These are phyloP conservation scores for Theretra japonica DNA, from an alignment of 2,888 invertebrate species.

Conservation along the genomic window DNA sequence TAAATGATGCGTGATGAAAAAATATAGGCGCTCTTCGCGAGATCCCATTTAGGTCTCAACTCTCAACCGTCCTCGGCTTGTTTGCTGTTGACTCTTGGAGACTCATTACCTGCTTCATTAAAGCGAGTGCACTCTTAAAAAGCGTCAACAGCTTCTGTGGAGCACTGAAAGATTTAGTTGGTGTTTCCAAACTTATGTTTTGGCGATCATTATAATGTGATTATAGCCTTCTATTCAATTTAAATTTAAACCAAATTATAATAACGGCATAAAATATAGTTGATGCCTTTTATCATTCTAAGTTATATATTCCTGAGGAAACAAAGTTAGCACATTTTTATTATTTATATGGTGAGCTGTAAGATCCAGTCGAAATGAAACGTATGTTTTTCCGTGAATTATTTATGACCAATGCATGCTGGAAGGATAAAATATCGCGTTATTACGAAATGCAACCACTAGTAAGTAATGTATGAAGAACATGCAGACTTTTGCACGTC, in stretches of 20 bases:
- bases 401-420: conserved; percentile 6
- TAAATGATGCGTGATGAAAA: conserved; percentile 40
- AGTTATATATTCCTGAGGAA: too few species aligned
- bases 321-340: background rate
- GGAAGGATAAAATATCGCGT: background rate
- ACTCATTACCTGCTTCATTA: conserved; percentile 79
- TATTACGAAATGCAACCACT: background rate
- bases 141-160: conserved; percentile 48
- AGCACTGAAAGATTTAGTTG: conserved; percentile 14
- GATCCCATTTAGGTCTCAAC: conserved; percentile 44
- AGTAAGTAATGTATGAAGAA: conserved; percentile 2
- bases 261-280: too few species aligned
- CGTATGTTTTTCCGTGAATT: background rate
- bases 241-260: background rate
- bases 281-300: too few species aligned
- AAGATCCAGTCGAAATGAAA: background rate
- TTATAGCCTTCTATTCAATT: background rate
- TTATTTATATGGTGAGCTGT: background rate
- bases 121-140: conserved; percentile 66
- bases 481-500: conserved; percentile 10
- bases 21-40: conserved; percentile 40
- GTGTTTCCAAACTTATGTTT: background rate
- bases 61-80: conserved; percentile 50
- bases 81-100: conserved; percentile 67
- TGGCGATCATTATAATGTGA: background rate